Conservation (phyloP, 2,888 invertebrate genomes). For the Drosophila tripunctata region DNA sequence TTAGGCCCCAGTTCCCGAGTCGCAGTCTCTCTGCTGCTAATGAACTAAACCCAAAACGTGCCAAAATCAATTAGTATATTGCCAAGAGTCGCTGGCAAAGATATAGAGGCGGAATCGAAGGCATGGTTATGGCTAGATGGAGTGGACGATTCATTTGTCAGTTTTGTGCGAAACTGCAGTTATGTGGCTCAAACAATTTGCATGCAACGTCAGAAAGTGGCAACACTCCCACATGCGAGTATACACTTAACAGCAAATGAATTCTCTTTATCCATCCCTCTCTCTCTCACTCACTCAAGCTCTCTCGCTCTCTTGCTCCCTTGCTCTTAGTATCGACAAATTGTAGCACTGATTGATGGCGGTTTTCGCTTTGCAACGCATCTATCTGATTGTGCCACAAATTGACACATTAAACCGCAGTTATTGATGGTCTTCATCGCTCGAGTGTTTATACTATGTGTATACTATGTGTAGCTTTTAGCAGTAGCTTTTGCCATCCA, state of each 20-base stretch:
- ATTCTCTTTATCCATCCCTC: not conserved
- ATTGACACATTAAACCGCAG: slow-evolving; percentile 33
- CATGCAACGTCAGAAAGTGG: slow-evolving; percentile 30
- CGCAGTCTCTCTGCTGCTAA: slow-evolving; percentile 62
- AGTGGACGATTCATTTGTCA: slow-evolving; percentile 61
- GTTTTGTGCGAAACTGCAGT: slow-evolving; percentile 73
- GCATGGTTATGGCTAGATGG: not conserved
- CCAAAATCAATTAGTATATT: slow-evolving; percentile 77
- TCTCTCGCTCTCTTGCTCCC: not conserved
- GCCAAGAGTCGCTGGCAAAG: too few species aligned
- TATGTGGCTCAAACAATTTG: slow-evolving; percentile 50
- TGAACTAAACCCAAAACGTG: slow-evolving; percentile 71
- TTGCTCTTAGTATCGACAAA: not conserved
- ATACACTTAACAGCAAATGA: not conserved
- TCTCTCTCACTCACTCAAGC: not conserved
- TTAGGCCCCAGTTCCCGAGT: slow-evolving; percentile 27
- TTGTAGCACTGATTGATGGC: slow-evolving; percentile 52
- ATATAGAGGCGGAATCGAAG: slow-evolving; percentile 8
- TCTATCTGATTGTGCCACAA: slow-evolving; percentile 21
- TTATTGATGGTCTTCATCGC: slow-evolving; percentile 39
- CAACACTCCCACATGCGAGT: slow-evolving; percentile 37
- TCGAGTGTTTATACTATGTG: slow-evolving; percentile 49
- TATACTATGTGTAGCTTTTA: too few species aligned
- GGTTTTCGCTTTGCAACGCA: slow-evolving; percentile 19
- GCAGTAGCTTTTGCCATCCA: not conserved